Percentiles rank a stretch among this genome's conserved stretches.
Conservation (phyloP, 92 coral and sea anemone genomes). For the Pocillopora meandrina region DNA sequence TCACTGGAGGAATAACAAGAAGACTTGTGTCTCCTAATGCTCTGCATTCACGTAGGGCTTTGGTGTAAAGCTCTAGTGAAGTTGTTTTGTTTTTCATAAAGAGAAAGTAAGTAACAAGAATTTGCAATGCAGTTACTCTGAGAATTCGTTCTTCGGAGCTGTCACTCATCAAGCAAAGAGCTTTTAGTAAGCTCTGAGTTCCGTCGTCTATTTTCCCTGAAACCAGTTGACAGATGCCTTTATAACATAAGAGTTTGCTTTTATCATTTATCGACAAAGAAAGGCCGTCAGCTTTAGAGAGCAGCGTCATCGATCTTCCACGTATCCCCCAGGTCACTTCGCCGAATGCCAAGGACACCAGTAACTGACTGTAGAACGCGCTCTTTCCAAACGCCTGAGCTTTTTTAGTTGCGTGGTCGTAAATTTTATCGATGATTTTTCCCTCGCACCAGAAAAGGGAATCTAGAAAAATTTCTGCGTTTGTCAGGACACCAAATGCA, state of each 20-base stretch:
- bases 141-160: not conserved
- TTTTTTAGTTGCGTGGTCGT: slow-evolving; percentile 21
- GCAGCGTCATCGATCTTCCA: not conserved
- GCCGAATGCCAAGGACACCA: not conserved
- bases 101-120: not conserved
- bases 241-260: slow-evolving; percentile 26
- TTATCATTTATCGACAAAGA: not conserved
- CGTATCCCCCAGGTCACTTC: not conserved
- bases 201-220: too few species aligned
- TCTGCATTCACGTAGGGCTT: not conserved
- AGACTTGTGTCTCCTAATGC: not conserved
- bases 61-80: not conserved
- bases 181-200: not conserved
- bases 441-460: not conserved
- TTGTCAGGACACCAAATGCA: slow-evolving; percentile 2
- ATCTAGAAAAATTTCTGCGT: not conserved
- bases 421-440: not conserved
- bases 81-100: too few species aligned
- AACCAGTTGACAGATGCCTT: too few species aligned
- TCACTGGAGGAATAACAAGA: not conserved
- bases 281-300: not conserved
- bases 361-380: not conserved
- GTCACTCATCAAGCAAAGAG: not conserved
- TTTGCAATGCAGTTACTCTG: not conserved
- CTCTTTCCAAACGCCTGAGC: not conserved